A percentile compares a stretch with the other conserved stretches of the same genome.
Conservation (phyloP, 2,797 vertebrate genomes). For the Pyrocephalus nanus region DNA sequence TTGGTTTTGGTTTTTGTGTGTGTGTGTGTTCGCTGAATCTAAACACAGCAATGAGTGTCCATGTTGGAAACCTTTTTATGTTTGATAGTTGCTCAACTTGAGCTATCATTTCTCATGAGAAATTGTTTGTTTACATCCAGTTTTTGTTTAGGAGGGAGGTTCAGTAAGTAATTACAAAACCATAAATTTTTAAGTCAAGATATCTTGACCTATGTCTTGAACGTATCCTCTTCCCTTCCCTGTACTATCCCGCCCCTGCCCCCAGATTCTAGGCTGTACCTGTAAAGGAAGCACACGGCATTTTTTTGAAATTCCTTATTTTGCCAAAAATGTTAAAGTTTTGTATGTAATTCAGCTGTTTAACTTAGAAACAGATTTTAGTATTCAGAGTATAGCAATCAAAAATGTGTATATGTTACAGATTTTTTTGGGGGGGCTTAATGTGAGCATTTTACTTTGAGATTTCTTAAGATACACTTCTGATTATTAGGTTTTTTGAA, state of each 20-base stretch:
- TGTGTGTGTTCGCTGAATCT: not conserved
- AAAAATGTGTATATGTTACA: not conserved
- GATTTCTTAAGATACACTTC: not conserved
- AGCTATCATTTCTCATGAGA: rapidly evolving
- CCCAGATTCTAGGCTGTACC: not conserved
- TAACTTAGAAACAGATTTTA: not conserved
- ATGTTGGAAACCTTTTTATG: not conserved
- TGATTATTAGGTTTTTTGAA: not conserved
- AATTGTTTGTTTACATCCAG: not conserved
- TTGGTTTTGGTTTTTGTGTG: not conserved
- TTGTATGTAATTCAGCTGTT: not conserved
- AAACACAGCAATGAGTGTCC: not conserved
- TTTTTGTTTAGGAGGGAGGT: not conserved
- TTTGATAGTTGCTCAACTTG: not conserved
- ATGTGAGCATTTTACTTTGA: not conserved
- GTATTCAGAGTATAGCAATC: not conserved
- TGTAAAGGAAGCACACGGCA: rapidly evolving
- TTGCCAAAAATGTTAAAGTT: not conserved
- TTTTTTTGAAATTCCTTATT: not conserved
- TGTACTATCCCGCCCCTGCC: rapidly evolving
- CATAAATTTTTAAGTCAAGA: not conserved
- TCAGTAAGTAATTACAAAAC: not conserved
- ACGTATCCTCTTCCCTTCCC: not conserved
- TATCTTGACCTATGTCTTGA: not conserved
- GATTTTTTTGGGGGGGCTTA: not conserved